Evolutionary conservation across 2,113 vertebrate species (phyloP), one percentile per base, ranked within the genome.

Genomic region (Halcyon senegalensis): DNA sequence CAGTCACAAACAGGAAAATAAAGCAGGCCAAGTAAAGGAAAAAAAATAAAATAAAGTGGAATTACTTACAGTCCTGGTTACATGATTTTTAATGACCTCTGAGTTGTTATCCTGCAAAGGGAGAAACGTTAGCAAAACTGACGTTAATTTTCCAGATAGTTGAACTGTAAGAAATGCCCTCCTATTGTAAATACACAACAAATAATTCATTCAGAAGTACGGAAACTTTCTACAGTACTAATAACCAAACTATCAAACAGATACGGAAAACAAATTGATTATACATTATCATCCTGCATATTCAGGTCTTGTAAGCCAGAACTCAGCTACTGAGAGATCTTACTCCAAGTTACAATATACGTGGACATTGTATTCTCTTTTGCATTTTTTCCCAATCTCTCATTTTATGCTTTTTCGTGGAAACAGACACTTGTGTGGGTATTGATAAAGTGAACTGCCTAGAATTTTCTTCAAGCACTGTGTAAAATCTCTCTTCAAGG

Each of bases 31-130:
- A 91, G n/a, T 53, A 75, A 91, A 92, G 62, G 68, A 90, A 87
- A 90, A 83, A 83, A 17, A 77, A 66, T 31, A 56, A 44, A 44
- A 44, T 44, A 30, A 90, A 91, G 56, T 39, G 2, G 9, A 62
- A 60, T 92, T 84, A 82, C 72, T 84, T 75, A 95, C 92, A 21
- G 66, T 94, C 94, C 75, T 82, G 68, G 70, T 87, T 83, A 97
- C 94, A 84, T 84, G 56, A 48, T 78, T 96, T 90, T 91, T 67
- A 90, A 90, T 43, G 16, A 90, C 28, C 37, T 94, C 89, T 25
- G 76, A 84, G 56, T 78, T 86, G 73, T 77, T 81, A 28, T 64
- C 58, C 97, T 96, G 81, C 7, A 88, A 83, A 88, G 59, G 25
- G 3, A 85, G 63, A 84, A 63, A 93, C 84, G 39, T 73, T 21